Conservation (phyloP, 2,888 invertebrate species). For the Limnephilus lunatus region DNA sequence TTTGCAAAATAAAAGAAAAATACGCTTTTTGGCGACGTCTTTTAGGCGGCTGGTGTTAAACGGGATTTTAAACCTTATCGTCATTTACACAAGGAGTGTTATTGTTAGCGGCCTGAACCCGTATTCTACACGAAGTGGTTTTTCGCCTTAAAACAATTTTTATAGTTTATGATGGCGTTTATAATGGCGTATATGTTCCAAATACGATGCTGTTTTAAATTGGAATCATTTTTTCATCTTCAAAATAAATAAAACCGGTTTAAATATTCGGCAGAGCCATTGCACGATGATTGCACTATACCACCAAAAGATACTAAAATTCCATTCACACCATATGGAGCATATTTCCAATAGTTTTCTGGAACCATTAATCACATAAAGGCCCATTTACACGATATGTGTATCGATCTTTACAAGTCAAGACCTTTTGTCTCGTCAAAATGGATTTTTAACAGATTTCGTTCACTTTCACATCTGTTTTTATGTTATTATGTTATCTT, state of each 20-base stretch:
- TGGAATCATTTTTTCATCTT: not conserved
- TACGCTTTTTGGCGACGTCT: too few relatives aligned
- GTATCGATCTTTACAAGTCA: constrained; percentile 11
- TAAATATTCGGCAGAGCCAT: not conserved
- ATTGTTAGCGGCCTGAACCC: too few relatives aligned
- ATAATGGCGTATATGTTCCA: too few relatives aligned
- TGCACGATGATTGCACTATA: not conserved
- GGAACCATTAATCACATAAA: constrained; percentile 40
- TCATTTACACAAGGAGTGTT: too few relatives aligned
- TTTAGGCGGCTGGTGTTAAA: too few relatives aligned
- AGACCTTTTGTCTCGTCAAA: constrained; percentile 37
- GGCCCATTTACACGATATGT: constrained; percentile 14
- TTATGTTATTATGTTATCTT: not conserved
- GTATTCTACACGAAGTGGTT: too few relatives aligned
- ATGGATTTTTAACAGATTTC: constrained; percentile 15
- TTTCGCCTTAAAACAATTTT: too few relatives aligned
- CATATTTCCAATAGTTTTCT: not conserved
- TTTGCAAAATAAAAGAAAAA: too few relatives aligned
- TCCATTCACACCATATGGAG: not conserved
- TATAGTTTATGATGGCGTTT: too few relatives aligned
- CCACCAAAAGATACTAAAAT: not conserved
- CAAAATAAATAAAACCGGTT: not conserved
- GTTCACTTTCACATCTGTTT: constrained; percentile 41
- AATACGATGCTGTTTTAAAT: not conserved
- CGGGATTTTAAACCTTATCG: too few relatives aligned